Evolutionary conservation across 2,797 vertebrate species (phyloP), one percentile per base, ranked within the genome.

Genomic region (Amblyopsis hoosieri): DNA sequence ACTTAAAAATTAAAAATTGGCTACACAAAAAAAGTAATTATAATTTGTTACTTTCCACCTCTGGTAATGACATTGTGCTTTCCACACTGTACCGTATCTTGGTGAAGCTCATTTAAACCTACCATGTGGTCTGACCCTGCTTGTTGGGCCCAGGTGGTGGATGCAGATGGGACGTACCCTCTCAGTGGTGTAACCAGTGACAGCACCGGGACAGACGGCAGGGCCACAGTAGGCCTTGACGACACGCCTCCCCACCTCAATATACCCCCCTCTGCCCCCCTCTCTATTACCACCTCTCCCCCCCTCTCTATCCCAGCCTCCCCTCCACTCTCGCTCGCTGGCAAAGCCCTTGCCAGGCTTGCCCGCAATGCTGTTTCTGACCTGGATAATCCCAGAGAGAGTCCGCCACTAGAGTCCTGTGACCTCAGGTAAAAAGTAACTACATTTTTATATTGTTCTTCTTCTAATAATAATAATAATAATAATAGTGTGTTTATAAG

Each of bases 381-480:
- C 61, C 80, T 60, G 23, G 81, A 78, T 79, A 72, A 76, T 75
- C 88, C 84, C 48, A 88, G 85, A 19, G 77, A 84, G 47, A 84
- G 80, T 67, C 88, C 87, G 2, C 72, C 84, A 15, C 76, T 76
- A 82, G 93, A 93, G 51, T 76, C 89, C 62, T 94, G 90, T 71
- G 95, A 93, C 83, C 93, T 93, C 81, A 98, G 96, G 97, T 99
- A 29, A 29, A 29, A 29, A 29, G 23, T 29, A 29, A 29, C 23
- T 4, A 29, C 0, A 29, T 29, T 4, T 29, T 29, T 29, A 4
- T 29, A 3, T 29, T 29, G 23, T 29, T 29, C 23, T 29, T 29
- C 23, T 29, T 29, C 3, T 29, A 4, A 29, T 29, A 4, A 29
- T 29, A 29, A 29, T 29, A 29, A 29, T 29, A 29, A 29, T 29